Percentiles rank a stretch among this genome's conserved stretches.
These are phyloP conservation scores for Pantherophis guttatus DNA, from an alignment of 2,113 vertebrate genomes.

Conservation along the genomic window DNA sequence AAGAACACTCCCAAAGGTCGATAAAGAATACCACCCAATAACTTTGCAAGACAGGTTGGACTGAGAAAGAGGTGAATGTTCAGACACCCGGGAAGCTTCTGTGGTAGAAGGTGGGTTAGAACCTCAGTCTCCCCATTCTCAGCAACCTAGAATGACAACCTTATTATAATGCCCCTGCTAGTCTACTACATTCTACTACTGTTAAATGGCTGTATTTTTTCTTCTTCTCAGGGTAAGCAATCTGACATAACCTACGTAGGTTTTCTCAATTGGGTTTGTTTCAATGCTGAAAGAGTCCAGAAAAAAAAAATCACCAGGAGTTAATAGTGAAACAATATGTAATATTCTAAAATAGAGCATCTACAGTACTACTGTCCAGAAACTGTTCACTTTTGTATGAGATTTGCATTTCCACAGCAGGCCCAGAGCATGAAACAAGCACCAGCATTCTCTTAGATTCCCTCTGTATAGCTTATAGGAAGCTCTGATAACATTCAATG, in stretches of 20 bases:
- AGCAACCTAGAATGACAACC: background rate
- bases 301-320: background rate
- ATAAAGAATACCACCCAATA: background rate
- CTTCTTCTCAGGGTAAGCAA: background rate
- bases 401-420: background rate
- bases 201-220: background rate
- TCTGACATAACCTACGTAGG: background rate
- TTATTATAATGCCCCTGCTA: background rate
- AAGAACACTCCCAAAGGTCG: background rate
- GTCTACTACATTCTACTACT: background rate
- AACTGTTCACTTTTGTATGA: background rate
- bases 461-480: background rate
- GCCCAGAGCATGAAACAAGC: background rate
- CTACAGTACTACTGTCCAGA: background rate
- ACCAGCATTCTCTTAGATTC: background rate
- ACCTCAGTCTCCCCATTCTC: background rate
- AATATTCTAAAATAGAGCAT: background rate
- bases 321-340: background rate
- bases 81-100: background rate
- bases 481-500: background rate
- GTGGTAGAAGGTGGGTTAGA: background rate
- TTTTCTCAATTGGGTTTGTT: background rate
- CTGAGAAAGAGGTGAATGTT: background rate
- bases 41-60: background rate
- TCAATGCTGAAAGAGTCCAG: background rate